phyloP scores from a whole-genome alignment of 2,888 invertebrate species.

The Ditylenchus weischeri region DNA sequence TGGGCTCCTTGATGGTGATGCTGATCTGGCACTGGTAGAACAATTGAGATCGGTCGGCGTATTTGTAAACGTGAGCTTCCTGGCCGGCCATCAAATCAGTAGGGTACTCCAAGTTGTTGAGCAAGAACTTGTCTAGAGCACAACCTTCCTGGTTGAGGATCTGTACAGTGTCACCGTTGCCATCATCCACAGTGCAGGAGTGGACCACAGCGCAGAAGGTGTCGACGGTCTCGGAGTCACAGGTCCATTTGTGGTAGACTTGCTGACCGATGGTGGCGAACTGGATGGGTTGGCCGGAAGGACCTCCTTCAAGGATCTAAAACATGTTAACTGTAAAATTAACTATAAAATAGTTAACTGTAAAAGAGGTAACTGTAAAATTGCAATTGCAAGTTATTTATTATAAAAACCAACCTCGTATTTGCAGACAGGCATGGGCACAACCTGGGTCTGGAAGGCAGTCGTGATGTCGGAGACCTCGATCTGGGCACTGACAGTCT shows the following conservation, averaged over 20 bases:
- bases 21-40: conserved; percentile 59
- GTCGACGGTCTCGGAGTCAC: conserved; percentile 56
- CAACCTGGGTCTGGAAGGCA: conserved; percentile 57
- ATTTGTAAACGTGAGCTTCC: conserved; percentile 59
- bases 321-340: conserved; percentile 1
- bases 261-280: conserved; percentile 57
- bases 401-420: conserved; percentile 50
- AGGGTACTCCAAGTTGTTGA: conserved; percentile 58
- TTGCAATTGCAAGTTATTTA: no score
- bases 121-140: conserved; percentile 56
- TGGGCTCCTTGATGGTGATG: conserved; percentile 56
- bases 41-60: conserved; percentile 56
- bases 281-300: conserved; percentile 54
- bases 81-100: conserved; percentile 58
- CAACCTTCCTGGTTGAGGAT: conserved; percentile 58
- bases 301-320: conserved; percentile 54
- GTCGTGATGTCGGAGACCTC: conserved; percentile 58
- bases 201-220: conserved; percentile 58
- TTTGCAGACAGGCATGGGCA: conserved; percentile 57
- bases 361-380: neutral
- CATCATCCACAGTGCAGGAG: conserved; percentile 56
- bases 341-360: neutral
- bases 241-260: conserved; percentile 58
- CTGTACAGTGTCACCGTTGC: conserved; percentile 55
- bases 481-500: conserved; percentile 55